Evolutionary conservation across 1,140 invertebrate species (phyloP).

Genomic region (Rhizoglyphus robini): DNA sequence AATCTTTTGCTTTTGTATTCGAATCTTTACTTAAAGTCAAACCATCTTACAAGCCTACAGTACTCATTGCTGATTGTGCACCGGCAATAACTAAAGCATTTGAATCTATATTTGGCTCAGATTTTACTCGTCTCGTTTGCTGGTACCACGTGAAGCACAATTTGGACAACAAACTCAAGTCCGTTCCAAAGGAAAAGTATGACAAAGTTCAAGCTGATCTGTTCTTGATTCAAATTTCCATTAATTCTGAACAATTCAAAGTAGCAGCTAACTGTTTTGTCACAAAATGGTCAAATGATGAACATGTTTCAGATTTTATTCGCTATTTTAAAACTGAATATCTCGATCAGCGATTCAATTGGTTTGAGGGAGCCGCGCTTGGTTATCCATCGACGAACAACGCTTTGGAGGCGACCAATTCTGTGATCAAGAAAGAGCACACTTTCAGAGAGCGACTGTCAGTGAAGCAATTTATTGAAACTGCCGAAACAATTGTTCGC

Average conservation of each 20-base stretch:
- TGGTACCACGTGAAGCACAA: not conserved
- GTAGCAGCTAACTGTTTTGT: not conserved
- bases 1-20: not conserved
- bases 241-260: not conserved
- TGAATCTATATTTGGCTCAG: not conserved
- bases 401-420: not conserved
- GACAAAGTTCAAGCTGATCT: not conserved
- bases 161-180: not conserved
- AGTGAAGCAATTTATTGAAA: not conserved
- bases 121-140: not conserved
- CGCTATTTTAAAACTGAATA: not conserved
- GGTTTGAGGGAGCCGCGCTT: not conserved
- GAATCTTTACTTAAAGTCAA: not conserved
- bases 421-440: not conserved
- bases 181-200: not conserved
- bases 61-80: not conserved
- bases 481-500: not conserved
- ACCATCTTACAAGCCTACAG: not conserved
- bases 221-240: not conserved
- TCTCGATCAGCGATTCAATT: not conserved
- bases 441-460: not conserved
- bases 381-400: not conserved
- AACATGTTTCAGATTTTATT: not conserved
- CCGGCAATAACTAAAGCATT: not conserved
- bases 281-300: not conserved